These are phyloP conservation scores for Podiceps cristatus DNA, from an alignment of 2,113 vertebrate genomes.

Conservation along the genomic window DNA sequence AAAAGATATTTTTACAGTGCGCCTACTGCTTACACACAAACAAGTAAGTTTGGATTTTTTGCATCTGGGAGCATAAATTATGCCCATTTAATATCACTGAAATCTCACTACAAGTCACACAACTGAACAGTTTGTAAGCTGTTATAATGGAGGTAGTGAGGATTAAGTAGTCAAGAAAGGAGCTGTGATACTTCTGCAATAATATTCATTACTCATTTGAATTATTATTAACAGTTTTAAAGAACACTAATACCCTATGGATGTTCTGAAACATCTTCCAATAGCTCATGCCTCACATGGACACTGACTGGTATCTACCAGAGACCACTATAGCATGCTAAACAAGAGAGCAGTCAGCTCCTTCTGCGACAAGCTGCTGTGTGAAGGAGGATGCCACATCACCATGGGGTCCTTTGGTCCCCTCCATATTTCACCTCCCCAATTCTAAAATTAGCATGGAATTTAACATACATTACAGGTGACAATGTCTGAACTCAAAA, in stretches of 20 bases:
- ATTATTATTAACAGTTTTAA: background rate
- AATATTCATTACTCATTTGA: background rate
- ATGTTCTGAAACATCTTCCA: background rate
- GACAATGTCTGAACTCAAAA: background rate
- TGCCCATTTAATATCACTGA: background rate
- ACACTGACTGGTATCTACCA: background rate
- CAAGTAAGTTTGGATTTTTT: background rate
- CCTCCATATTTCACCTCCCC: background rate
- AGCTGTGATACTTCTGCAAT: background rate
- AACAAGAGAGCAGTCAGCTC: background rate
- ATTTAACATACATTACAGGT: background rate
- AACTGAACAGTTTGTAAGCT: background rate
- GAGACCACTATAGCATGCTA: background rate
- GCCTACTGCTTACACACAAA: no score
- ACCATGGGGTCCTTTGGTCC: fast-evolving
- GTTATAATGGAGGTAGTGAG: background rate
- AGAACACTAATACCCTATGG: background rate
- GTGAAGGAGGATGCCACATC: fast-evolving
- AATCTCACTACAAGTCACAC: background rate
- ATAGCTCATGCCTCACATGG: background rate
- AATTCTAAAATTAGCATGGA: background rate
- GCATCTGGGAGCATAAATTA: background rate
- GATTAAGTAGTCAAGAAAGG: background rate
- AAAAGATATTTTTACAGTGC: background rate
- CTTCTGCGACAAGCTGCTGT: fast-evolving